These are phyloP conservation scores for Ormyrus rosae DNA, from an alignment of 2,888 invertebrate species.

Conservation along the genomic window DNA sequence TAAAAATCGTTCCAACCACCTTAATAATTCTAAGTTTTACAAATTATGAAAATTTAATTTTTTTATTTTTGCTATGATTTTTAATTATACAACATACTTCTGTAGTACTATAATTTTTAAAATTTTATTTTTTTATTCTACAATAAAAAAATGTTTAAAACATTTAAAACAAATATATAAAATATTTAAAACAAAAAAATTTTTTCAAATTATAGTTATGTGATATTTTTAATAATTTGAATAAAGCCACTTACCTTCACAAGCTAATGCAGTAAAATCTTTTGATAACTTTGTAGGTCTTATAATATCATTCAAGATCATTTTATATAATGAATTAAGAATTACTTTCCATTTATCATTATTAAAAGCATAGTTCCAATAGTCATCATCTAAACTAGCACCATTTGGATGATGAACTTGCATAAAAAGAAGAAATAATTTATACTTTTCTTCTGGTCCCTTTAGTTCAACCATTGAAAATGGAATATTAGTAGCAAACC, in stretches of 20 bases:
- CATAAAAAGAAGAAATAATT: slow-evolving; percentile 77
- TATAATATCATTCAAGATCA: slow-evolving; percentile 69
- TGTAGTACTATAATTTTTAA: too few relatives aligned
- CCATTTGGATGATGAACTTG: slow-evolving; percentile 78
- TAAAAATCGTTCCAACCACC: too few relatives aligned
- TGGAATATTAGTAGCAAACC: slow-evolving; percentile 77
- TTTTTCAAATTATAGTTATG: background rate
- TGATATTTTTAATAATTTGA: slow-evolving; percentile 26
- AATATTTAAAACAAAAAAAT: background rate
- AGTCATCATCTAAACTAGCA: slow-evolving; percentile 64
- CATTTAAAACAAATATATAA: too few relatives aligned
- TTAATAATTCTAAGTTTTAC: too few relatives aligned
- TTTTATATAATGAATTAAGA: slow-evolving; percentile 72
- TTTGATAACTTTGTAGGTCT: slow-evolving; percentile 60
- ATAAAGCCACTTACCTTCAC: slow-evolving; percentile 66
- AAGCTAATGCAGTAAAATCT: slow-evolving; percentile 64
- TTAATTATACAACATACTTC: too few relatives aligned
- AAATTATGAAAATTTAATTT: too few relatives aligned
- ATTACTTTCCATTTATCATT: slow-evolving; percentile 75
- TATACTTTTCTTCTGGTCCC: slow-evolving; percentile 72
- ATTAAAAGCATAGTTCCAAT: slow-evolving; percentile 72
- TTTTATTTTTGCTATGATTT: too few relatives aligned
- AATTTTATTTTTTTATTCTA: too few relatives aligned
- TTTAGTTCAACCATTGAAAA: slow-evolving; percentile 75
- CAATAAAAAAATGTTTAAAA: too few relatives aligned